phyloP scores from a whole-genome alignment of 2,113 vertebrate species.

The Sylvilagus bachmani region DNA sequence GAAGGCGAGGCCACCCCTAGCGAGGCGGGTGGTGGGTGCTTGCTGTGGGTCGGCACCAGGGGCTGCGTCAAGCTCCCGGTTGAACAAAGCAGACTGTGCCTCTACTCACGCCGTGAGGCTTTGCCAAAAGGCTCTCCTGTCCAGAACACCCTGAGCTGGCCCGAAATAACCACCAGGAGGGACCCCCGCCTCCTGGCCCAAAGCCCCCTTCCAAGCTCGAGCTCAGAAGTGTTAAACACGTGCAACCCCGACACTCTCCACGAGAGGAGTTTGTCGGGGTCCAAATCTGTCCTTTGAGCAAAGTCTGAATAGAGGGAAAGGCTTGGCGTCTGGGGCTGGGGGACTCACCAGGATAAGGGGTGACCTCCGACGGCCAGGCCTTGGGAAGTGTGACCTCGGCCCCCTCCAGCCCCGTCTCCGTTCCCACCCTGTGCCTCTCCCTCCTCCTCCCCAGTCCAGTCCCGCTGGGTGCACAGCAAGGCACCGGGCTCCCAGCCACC shows the following conservation, averaged over 20 bases:
- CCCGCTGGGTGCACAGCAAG: fast-evolving
- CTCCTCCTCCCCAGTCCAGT: not conserved
- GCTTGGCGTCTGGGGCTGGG: not conserved
- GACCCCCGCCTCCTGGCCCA: not conserved
- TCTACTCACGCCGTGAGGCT: not conserved
- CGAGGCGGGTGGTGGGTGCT: too few species aligned
- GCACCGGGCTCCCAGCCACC: fast-evolving
- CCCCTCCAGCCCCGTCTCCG: too few species aligned
- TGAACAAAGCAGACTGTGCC: not conserved
- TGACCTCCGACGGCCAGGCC: not conserved
- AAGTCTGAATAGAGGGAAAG: not conserved
- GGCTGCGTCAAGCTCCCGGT: not conserved
- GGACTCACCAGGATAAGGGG: not conserved
- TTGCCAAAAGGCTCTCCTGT: not conserved
- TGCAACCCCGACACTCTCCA: not conserved
- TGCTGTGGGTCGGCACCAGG: not conserved
- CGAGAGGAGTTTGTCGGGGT: not conserved
- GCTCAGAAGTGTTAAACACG: not conserved
- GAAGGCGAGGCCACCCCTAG: not conserved
- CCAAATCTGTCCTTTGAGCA: not conserved
- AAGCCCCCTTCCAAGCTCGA: not conserved
- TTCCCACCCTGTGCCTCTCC: too few species aligned
- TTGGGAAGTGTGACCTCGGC: not conserved
- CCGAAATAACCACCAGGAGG: not conserved
- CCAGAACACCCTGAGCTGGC: not conserved